Base-by-base conservation (phyloP, 1,140 invertebrate species). In the Papilio helenus region DNA sequence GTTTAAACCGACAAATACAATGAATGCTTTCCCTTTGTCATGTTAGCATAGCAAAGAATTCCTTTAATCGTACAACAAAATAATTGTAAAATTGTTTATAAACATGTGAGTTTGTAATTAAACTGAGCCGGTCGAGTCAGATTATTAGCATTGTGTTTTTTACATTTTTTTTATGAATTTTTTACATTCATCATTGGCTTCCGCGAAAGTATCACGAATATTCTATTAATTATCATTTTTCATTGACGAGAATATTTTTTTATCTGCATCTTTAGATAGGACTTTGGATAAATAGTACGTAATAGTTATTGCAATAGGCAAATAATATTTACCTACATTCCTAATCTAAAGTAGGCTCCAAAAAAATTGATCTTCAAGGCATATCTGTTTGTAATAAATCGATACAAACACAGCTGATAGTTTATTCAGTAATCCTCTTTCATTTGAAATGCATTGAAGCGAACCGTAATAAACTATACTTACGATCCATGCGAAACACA, bases 401-500 rank as follows among this genome's bases (percentile, higher is more conserved):
- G 2, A 65, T 29, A 65, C 14, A 65, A 26, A 29, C 14, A 65
- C 4, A 3, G 14, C 26, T 34, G 34, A 65, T 65, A 65, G 26
- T 16, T 65, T 65, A 29, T 68, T 4, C 26, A 18, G 61, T 68
- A 68, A 68, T 68, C 61, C 61, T 34, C 23, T 68, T 68, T 68
- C 26, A 68, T 68, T 68, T 68, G 61, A 29, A 68, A 68, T 68
- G 61, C 61, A 68, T 68, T 68, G 61, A 68, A 68, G 61, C 61
- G 61, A 29, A 68, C 61, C 16, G 61, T 68, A 68, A 68, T 68
- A 68, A 68, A 68, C 61, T 29, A 68, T 68, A 68, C 61, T 68
- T 68, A 68, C 61, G 61, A 29, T 68, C 16, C 26, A 68, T 29
- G 61, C 26, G 61, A 68, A 68, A 68, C 23, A 61, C 51, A 55